Percentiles rank a stretch among this genome's conserved stretches.
Evolutionary conservation across 2,888 invertebrate genomes (phyloP).

Genomic region (Malacosoma neustria): DNA sequence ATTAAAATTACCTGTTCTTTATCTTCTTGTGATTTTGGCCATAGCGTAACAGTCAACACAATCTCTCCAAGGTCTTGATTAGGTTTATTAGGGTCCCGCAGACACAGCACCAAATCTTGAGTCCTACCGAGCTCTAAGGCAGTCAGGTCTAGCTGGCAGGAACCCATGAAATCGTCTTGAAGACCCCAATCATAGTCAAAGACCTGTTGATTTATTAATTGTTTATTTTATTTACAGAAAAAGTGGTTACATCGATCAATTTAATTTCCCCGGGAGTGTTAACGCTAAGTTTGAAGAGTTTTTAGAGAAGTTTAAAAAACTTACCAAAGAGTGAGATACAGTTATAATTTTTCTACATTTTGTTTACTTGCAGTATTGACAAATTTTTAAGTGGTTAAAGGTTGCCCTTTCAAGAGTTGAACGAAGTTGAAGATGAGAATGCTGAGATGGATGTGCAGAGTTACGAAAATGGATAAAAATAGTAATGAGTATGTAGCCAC

Average conservation of each 20-base stretch:
- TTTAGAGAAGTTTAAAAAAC: too few relatives aligned
- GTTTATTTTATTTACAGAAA: constrained; percentile 3
- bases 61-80: constrained; percentile 88
- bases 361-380: too few relatives aligned
- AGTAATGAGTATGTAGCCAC: too few relatives aligned
- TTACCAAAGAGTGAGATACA: too few relatives aligned
- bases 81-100: constrained; percentile 85
- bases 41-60: constrained; percentile 86
- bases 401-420: too few relatives aligned
- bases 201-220: constrained; percentile 72
- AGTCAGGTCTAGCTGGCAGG: constrained; percentile 88
- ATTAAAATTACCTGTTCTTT: constrained; percentile 95
- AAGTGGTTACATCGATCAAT: not conserved
- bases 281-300: too few relatives aligned
- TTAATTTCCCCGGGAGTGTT: not conserved
- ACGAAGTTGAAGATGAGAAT: too few relatives aligned
- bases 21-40: constrained; percentile 95
- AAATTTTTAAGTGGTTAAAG: too few relatives aligned
- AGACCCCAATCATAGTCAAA: constrained; percentile 99
- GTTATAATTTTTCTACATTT: too few relatives aligned
- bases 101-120: constrained; percentile 85
- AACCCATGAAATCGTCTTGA: constrained; percentile 98
- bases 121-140: constrained; percentile 84
- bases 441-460: too few relatives aligned
- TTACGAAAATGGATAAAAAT: too few relatives aligned